phyloP scores from a whole-genome alignment of 2,113 vertebrate species.

The Scalopus aquaticus region DNA sequence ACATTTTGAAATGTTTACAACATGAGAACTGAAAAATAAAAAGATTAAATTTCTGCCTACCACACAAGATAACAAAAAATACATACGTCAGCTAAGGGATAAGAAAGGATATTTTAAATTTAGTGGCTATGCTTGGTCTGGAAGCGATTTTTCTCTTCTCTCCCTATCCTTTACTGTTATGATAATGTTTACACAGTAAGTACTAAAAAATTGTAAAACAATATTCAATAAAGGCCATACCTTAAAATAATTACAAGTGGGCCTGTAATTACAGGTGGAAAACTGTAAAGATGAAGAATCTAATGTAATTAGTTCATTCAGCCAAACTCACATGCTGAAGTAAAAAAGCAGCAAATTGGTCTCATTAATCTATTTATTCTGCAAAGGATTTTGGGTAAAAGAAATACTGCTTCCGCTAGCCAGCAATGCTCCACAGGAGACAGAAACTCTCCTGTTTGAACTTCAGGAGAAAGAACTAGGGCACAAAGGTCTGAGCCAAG shows the following conservation, averaged over 20 bases:
- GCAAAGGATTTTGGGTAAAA: background rate
- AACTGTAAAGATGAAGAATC: background rate
- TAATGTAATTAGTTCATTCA: background rate
- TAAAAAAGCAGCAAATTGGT: background rate
- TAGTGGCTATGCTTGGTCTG: background rate
- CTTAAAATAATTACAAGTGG: background rate
- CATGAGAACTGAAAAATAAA: background rate
- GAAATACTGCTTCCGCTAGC: background rate
- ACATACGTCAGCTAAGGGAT: background rate
- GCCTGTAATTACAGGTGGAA: background rate
- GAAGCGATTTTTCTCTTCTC: background rate
- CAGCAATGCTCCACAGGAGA: accelerated
- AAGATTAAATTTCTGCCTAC: background rate
- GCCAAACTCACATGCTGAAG: background rate
- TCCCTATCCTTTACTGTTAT: background rate
- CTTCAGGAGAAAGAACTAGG: background rate
- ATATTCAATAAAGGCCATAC: background rate
- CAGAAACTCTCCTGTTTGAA: background rate
- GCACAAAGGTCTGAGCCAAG: background rate
- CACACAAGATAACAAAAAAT: background rate
- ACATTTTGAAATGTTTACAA: background rate
- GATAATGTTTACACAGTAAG: background rate
- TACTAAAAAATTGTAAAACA: background rate
- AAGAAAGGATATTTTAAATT: background rate
- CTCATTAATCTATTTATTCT: background rate